Conservation (phyloP, 2,113 vertebrate species). For the Carassius carassius region DNA sequence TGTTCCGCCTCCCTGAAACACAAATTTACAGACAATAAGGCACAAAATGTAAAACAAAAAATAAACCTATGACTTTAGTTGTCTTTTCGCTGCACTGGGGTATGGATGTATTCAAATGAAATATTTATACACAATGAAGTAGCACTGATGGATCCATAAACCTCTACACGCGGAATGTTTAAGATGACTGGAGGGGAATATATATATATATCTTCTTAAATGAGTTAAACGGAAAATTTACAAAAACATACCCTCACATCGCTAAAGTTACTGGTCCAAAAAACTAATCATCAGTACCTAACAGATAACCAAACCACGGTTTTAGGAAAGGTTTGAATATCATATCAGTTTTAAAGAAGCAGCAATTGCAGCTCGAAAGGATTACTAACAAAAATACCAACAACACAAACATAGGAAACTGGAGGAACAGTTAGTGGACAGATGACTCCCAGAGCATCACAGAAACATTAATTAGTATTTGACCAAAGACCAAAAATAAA, state of each 20-base stretch:
- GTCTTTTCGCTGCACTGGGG: background rate
- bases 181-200: background rate
- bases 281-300: constrained; percentile 9
- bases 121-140: constrained; percentile 1
- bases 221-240: background rate
- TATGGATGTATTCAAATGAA: background rate
- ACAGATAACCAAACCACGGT: background rate
- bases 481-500: background rate
- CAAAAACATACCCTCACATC: background rate
- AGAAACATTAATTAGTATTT: constrained; percentile 50
- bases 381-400: constrained; percentile 62
- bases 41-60: constrained; percentile 3
- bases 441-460: constrained; percentile 62
- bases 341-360: constrained; percentile 26
- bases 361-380: constrained; percentile 8
- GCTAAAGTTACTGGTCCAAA: constrained; percentile 1
- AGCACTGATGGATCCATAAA: background rate
- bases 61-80: constrained; percentile 12
- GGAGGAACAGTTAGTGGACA: constrained; percentile 71
- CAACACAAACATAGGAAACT: constrained; percentile 59
- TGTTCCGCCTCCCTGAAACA: background rate
- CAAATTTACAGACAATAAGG: constrained; percentile 20
- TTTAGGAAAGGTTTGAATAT: background rate
- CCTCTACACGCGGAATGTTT: constrained; percentile 25
- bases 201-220: background rate